A percentile compares a stretch with the other conserved stretches of the same genome.
phyloP scores from a whole-genome alignment of 1,140 invertebrate genomes.

The Anadara kagoshimensis region DNA sequence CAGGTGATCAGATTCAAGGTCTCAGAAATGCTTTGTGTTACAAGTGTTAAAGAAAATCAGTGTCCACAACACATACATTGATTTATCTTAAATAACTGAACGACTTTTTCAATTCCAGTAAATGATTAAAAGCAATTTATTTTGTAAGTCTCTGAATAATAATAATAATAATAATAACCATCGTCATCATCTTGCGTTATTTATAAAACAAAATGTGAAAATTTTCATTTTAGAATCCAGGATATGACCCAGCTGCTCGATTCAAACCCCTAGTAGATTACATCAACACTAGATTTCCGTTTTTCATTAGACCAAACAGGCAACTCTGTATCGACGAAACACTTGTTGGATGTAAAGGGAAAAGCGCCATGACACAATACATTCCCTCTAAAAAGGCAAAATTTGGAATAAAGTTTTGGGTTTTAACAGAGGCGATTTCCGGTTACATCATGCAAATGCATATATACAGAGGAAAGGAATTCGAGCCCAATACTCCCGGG shows the following conservation, averaged over 20 bases:
- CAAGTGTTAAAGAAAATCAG: no score
- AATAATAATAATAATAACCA: background rate
- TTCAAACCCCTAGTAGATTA: background rate
- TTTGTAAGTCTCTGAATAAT: background rate
- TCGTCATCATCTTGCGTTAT: background rate
- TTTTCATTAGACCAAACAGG: background rate
- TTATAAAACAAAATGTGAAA: background rate
- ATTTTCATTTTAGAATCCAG: background rate
- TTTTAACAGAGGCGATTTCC: background rate
- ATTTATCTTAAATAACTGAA: no score
- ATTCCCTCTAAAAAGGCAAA: slow-evolving; percentile 1
- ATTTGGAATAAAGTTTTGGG: slow-evolving; percentile 13
- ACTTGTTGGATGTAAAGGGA: background rate
- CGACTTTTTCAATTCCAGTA: no score
- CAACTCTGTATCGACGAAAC: background rate
- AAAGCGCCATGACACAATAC: background rate
- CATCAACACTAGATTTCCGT: background rate
- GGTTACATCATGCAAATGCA: slow-evolving; percentile 7
- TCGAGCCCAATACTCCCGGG: background rate
- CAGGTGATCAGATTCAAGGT: no score
- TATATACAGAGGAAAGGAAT: background rate
- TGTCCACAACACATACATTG: no score
- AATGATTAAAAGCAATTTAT: no score
- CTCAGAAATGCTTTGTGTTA: no score
- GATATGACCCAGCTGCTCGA: background rate